A percentile compares a stretch with the other conserved stretches of the same genome.
These are phyloP conservation scores for Petrocephalus zakoni DNA, from an alignment of 2,113 vertebrate genomes.

Conservation along the genomic window DNA sequence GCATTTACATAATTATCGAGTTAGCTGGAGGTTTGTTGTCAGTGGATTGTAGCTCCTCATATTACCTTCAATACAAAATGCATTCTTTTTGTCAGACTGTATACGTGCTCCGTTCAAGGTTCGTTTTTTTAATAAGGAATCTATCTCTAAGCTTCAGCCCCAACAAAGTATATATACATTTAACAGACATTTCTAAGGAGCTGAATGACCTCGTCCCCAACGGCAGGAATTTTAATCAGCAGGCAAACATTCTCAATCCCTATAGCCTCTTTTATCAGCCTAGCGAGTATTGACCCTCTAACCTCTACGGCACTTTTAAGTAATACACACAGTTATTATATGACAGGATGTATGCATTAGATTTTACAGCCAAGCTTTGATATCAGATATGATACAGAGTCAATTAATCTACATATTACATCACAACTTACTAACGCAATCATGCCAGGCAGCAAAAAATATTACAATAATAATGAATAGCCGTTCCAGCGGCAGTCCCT, in stretches of 20 bases:
- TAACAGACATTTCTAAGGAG: not conserved
- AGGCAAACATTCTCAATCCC: not conserved
- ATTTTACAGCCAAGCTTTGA: constrained; percentile 27
- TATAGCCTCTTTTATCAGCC: not conserved
- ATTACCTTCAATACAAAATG: not conserved
- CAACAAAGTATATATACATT: not conserved
- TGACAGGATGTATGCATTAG: constrained; percentile 33
- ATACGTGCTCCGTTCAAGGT: not conserved
- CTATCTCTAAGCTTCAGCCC: not conserved
- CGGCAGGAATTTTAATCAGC: not conserved
- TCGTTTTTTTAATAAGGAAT: not conserved
- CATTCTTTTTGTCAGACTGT: not conserved
- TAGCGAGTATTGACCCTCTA: not conserved
- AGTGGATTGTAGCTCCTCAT: not conserved
- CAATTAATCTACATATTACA: constrained; percentile 48
- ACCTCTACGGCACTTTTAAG: constrained; percentile 25
- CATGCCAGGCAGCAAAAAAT: constrained; percentile 28
- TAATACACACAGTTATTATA: not conserved
- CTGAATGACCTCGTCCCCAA: not conserved
- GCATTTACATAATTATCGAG: constrained; percentile 2
- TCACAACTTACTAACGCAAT: constrained; percentile 39
- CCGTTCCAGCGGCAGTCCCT: constrained; percentile 35
- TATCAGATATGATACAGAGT: constrained; percentile 39
- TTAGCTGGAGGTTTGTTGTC: not conserved
- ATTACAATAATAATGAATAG: constrained; percentile 33